Evolutionary conservation across 1,140 invertebrate genomes (phyloP).

Genomic region (Drosophila baimaii): DNA sequence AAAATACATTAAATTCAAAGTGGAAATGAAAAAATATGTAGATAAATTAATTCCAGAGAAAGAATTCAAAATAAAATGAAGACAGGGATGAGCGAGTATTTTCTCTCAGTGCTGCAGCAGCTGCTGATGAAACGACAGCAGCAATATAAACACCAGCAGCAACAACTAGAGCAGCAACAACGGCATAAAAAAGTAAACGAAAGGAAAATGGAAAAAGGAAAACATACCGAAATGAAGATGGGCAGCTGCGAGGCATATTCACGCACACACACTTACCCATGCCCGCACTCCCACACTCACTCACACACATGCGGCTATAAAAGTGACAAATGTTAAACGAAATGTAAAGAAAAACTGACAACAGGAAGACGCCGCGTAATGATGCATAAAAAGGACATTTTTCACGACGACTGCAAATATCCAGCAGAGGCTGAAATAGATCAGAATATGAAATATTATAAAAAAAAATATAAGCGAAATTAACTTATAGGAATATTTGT

Average conservation of each 20-base stretch:
- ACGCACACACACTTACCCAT: conserved; percentile 16
- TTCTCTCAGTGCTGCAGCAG: conserved; percentile 49
- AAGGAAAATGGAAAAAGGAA: conserved; percentile 28
- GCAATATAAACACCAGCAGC: conserved; percentile 59
- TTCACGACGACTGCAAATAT: conserved; percentile 71
- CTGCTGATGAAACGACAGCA: conserved; percentile 74
- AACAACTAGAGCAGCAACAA: conserved; percentile 48
- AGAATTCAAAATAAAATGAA: too few relatives aligned
- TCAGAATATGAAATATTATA: conserved; percentile 16
- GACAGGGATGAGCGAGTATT: not conserved
- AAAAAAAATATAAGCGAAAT: conserved; percentile 4
- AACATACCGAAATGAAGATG: conserved; percentile 71
- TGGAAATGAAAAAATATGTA: too few relatives aligned
- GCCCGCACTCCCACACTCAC: conserved; percentile 11
- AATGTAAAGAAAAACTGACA: conserved; percentile 82
- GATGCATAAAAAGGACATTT: conserved; percentile 81
- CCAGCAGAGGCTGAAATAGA: conserved; percentile 33
- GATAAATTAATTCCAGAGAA: too few relatives aligned
- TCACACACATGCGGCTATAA: conserved; percentile 69
- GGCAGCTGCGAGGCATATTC: conserved; percentile 74
- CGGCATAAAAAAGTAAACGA: conserved; percentile 32
- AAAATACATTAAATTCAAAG: not conserved
- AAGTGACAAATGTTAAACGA: conserved; percentile 83
- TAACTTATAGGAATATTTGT: too few relatives aligned
- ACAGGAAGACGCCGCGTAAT: conserved; percentile 79